Evolutionary conservation across 2,888 invertebrate genomes (phyloP).

Genomic region (Nesidiocoris tenuis): DNA sequence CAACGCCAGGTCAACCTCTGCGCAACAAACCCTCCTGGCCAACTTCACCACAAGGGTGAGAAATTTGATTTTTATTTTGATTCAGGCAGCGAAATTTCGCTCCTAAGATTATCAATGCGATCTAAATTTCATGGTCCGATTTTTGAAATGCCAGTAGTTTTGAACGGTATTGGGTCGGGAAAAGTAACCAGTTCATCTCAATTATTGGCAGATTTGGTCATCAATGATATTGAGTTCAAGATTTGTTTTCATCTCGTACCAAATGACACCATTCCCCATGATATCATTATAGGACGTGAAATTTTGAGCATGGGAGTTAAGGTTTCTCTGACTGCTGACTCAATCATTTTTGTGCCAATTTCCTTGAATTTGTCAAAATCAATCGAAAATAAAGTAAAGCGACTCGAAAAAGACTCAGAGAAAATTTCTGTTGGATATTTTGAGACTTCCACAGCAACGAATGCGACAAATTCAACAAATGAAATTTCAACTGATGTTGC

Average conservation of each 20-base stretch:
- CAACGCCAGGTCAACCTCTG: not conserved
- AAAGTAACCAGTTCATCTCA: not conserved
- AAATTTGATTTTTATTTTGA: not conserved
- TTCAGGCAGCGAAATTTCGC: not conserved
- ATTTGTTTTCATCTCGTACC: not conserved
- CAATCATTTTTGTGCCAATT: not conserved
- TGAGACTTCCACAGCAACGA: not conserved
- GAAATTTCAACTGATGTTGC: not conserved
- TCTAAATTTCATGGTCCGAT: not conserved
- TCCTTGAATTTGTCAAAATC: not conserved
- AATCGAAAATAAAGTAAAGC: not conserved
- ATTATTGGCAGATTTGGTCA: not conserved
- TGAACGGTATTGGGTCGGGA: not conserved
- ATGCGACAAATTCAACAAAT: not conserved
- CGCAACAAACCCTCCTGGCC: not conserved
- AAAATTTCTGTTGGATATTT: not conserved
- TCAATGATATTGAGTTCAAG: not conserved
- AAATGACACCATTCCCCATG: not conserved
- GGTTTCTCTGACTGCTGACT: not conserved
- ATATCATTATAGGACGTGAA: not conserved
- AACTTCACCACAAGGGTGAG: not conserved
- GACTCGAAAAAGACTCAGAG: not conserved
- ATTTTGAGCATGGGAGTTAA: not conserved
- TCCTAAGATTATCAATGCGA: not conserved
- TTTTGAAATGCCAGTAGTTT: not conserved